phyloP scores from a whole-genome alignment of 2,888 invertebrate genomes.

The Boloria euphrosyne region DNA sequence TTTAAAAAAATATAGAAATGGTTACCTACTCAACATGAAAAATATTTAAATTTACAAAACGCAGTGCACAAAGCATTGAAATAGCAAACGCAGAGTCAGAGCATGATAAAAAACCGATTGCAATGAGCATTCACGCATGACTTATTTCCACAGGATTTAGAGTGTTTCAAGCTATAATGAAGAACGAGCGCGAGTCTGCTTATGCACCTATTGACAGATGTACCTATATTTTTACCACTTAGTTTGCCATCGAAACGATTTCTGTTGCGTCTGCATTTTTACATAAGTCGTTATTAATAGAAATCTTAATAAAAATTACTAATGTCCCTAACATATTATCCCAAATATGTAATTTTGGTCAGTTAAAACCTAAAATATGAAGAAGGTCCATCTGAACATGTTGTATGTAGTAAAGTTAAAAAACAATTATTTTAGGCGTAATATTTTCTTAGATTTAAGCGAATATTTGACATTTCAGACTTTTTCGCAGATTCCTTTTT shows the following conservation, averaged over 20 bases:
- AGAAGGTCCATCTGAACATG: too few relatives aligned
- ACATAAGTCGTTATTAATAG: too few relatives aligned
- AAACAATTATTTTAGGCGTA: too few relatives aligned
- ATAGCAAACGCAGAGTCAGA: slow-evolving; percentile 6
- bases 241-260: not conserved
- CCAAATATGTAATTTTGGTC: too few relatives aligned
- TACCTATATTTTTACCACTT: slow-evolving; percentile 8
- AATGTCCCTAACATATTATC: too few relatives aligned
- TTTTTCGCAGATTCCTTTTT: too few relatives aligned
- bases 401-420: too few relatives aligned
- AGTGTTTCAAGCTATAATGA: slow-evolving; percentile 17
- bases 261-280: too few relatives aligned
- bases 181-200: slow-evolving; percentile 20
- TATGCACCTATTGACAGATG: slow-evolving; percentile 4
- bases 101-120: slow-evolving; percentile 20
- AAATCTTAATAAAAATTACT: too few relatives aligned
- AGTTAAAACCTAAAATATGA: too few relatives aligned
- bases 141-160: slow-evolving; percentile 17
- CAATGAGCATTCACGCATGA: slow-evolving; percentile 20
- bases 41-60: slow-evolving; percentile 4
- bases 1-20: not conserved
- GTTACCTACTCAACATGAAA: not conserved
- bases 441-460: too few relatives aligned
- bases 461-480: too few relatives aligned
- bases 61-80: slow-evolving; percentile 8